Evolutionary conservation across 2,888 invertebrate species (phyloP), one percentile per base, ranked within the genome.

Genomic region (Coecobrya sp.): DNA sequence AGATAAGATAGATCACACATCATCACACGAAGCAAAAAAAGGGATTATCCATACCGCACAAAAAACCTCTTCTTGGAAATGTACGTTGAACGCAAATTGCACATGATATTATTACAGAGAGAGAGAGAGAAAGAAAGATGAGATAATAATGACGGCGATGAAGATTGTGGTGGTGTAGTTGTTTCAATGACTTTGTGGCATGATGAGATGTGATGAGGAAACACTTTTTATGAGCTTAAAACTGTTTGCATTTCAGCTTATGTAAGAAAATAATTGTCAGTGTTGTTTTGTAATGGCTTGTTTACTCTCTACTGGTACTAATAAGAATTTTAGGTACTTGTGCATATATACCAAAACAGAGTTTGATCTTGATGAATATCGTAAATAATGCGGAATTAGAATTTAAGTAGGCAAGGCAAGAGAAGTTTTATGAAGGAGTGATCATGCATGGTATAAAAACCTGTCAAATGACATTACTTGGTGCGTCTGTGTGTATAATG

Each of bases 41-140:
- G 25, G 79, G 79, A 79, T 45, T 79, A 79, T 79, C 79, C 79
- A 13, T 22, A 25, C 19, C n/a, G n/a, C 19, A 19, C n/a, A 65
- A 52, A 79, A 79, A 52, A 27, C 19, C 76, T 49, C 49, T 79
- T 42, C 52, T 76, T 76, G 22, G 79, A 79, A 79, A 13, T 25
- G 25, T 52, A 13, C 27, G 25, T 52, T 65, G 7, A 25, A 65
- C 62, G 62, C 62, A 65, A 7, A 65, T 65, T 22, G 22, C 59
- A 19, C 59, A 16, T 65, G n/a, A 22, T 22, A 65, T 25, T 8
- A 25, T 19, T 27, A 55, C 4, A 55, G 62, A 25, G 7, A 22
- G 10, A 5, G 22, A 19, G 52, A 79, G 36, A 36, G 2, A 36
- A 52, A 36, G 36, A 4, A 30, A 7, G 42, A 36, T 52, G 22